Evolutionary conservation across 2,797 vertebrate species (phyloP).

Genomic region (Enteromius thamalakanensis): DNA sequence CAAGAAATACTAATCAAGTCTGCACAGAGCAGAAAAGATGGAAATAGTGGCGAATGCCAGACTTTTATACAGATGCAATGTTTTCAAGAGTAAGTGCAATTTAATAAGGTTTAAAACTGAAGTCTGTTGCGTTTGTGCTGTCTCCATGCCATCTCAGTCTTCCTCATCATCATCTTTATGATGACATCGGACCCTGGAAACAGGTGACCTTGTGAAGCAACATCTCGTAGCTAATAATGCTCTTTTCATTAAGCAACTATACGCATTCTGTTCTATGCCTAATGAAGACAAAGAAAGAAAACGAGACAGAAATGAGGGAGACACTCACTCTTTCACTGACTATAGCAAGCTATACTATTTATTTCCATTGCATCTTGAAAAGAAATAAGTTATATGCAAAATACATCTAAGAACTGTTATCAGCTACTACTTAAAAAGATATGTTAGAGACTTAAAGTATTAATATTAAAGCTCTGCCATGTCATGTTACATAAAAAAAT

Average conservation of each 20-base stretch:
- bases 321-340: slow-evolving; percentile 7
- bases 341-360: not conserved
- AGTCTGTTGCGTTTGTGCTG: slow-evolving; percentile 44
- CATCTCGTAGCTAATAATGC: slow-evolving; percentile 35
- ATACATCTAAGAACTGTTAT: not conserved
- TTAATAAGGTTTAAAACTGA: slow-evolving; percentile 62
- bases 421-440: not conserved
- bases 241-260: slow-evolving; percentile 17
- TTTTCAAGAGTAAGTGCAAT: slow-evolving; percentile 55
- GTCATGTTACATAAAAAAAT: not conserved
- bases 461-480: not conserved
- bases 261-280: not conserved
- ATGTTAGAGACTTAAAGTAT: not conserved
- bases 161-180: slow-evolving; percentile 52
- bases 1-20: slow-evolving; percentile 99
- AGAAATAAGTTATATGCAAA: not conserved
- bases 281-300: slow-evolving; percentile 32
- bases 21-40: slow-evolving; percentile 74
- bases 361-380: not conserved
- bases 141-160: not conserved
- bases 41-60: slow-evolving; percentile 64
- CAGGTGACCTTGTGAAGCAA: slow-evolving; percentile 51
- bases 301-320: not conserved
- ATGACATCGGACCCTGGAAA: slow-evolving; percentile 57
- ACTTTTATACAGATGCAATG: slow-evolving; percentile 58